Evolutionary conservation across 2,888 invertebrate genomes (phyloP).

Genomic region (Magallana nippona): DNA sequence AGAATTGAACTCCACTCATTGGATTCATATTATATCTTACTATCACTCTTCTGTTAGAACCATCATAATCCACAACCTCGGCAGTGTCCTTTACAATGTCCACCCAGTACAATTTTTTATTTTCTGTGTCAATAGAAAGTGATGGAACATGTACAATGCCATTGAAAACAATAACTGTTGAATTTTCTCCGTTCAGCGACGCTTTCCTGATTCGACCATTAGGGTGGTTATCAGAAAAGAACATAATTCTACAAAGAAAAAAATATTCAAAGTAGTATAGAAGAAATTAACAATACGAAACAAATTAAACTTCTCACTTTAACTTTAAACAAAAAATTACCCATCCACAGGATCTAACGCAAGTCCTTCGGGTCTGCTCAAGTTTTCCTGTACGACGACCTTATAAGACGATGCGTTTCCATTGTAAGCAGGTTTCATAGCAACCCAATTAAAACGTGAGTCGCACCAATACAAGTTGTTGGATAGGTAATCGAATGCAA

Average conservation of each 20-base stretch:
- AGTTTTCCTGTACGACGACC: not conserved
- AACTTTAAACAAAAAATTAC: not conserved
- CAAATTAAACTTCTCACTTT: no score
- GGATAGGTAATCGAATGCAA: not conserved
- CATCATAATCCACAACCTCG: not conserved
- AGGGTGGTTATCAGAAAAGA: not conserved
- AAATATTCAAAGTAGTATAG: not conserved
- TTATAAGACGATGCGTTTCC: not conserved
- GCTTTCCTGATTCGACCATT: not conserved
- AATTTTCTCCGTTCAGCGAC: not conserved
- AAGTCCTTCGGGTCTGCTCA: not conserved
- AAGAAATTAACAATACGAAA: not conserved
- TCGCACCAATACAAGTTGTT: slow-evolving; percentile 9
- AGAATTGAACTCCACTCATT: no score
- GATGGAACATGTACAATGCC: not conserved
- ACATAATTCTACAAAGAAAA: not conserved
- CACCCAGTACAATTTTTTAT: not conserved
- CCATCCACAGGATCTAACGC: not conserved
- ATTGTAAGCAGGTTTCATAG: not conserved
- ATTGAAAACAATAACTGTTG: not conserved
- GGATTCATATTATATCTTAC: no score
- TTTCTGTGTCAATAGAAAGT: not conserved
- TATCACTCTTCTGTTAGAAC: not conserved
- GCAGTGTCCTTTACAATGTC: not conserved
- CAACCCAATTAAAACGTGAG: not conserved